These are phyloP conservation scores for Parauchenoglanis ngamensis DNA, from an alignment of 2,797 vertebrate species.

Conservation along the genomic window DNA sequence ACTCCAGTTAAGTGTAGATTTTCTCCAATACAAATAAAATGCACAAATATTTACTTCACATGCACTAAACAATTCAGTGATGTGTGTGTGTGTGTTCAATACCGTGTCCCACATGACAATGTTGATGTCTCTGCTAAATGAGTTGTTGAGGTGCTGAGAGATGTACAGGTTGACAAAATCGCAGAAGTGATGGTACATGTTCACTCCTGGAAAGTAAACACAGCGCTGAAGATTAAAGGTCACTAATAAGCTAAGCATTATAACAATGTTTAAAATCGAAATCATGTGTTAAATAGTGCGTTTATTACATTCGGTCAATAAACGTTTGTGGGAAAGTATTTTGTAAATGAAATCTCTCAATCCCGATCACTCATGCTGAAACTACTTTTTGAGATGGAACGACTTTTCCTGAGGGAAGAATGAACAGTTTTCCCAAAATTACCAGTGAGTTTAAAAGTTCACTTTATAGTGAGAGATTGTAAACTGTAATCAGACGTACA, in stretches of 20 bases:
- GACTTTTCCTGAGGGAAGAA: background rate
- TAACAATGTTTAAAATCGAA: background rate
- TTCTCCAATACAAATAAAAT: background rate
- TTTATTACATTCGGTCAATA: background rate
- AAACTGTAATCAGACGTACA: background rate
- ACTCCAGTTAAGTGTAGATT: background rate
- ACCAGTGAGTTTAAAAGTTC: background rate
- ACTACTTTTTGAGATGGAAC: background rate
- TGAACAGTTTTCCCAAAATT: background rate
- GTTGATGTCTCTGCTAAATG: constrained; percentile 88
- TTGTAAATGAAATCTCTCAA: background rate
- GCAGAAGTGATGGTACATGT: constrained; percentile 99
- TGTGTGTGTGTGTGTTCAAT: constrained; percentile 2
- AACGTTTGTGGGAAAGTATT: background rate
- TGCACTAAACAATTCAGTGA: background rate
- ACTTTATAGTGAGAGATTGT: background rate
- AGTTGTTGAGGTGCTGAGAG: constrained; percentile 94
- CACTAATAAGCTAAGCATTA: background rate
- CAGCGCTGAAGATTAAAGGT: background rate
- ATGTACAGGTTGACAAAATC: constrained; percentile 97
- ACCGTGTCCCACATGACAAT: constrained; percentile 99
- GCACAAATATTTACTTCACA: constrained; percentile 13
- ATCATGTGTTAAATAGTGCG: background rate
- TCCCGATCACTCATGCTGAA: background rate
- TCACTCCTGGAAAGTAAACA: constrained; percentile 81